These are phyloP conservation scores for Rhopalosiphum padi DNA, from an alignment of 1,140 invertebrate genomes.

Conservation along the genomic window DNA sequence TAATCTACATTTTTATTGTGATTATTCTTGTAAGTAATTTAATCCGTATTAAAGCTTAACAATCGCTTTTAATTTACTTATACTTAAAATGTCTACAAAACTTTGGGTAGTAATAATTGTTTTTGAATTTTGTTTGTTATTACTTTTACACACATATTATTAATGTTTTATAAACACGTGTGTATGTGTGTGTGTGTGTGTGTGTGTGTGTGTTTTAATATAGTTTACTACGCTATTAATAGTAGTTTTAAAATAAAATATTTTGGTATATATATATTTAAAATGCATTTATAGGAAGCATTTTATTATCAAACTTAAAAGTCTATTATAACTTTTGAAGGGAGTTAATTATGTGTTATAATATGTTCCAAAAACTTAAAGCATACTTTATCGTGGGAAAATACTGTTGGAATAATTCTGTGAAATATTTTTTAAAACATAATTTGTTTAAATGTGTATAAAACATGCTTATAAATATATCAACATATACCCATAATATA, in stretches of 20 bases:
- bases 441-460: neutral
- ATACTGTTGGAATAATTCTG: neutral
- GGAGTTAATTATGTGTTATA: constrained; percentile 3
- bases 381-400: neutral
- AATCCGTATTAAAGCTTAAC: neutral
- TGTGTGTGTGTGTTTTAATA: neutral
- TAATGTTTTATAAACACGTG: neutral
- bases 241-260: neutral
- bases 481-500: neutral
- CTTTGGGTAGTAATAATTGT: neutral
- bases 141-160: neutral
- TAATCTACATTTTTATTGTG: neutral
- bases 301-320: constrained; percentile 15
- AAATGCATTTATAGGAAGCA: neutral
- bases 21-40: neutral
- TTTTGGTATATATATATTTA: neutral
- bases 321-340: neutral
- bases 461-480: neutral
- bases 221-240: neutral
- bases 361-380: neutral
- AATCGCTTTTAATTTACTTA: neutral
- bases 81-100: neutral
- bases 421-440: neutral
- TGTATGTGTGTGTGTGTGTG: no score
- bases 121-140: neutral